A percentile compares a stretch with the other conserved stretches of the same genome.
phyloP scores from a whole-genome alignment of 2,888 invertebrate species.

The Phania funesta region DNA sequence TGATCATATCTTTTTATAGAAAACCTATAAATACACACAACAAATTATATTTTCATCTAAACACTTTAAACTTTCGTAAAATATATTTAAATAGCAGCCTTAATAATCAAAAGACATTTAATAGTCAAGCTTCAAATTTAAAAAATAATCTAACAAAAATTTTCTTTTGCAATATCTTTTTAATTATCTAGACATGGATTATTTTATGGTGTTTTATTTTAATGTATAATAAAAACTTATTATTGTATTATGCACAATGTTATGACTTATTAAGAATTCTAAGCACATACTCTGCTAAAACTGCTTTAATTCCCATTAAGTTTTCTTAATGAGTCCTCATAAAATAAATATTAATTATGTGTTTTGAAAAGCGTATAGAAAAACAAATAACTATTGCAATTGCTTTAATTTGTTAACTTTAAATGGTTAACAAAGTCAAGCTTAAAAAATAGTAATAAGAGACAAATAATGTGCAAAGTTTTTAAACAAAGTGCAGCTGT shows the following conservation, averaged over 20 bases:
- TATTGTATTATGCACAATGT: slow-evolving; percentile 9
- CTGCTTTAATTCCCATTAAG: slow-evolving; percentile 30
- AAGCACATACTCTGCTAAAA: slow-evolving; percentile 20
- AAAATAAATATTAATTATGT: slow-evolving; percentile 23
- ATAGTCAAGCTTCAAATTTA: no score
- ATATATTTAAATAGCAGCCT: no score
- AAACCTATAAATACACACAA: no score
- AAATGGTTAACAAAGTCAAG: neutral
- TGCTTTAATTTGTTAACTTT: slow-evolving; percentile 5
- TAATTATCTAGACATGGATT: no score
- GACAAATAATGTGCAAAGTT: neutral
- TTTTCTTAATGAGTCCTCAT: slow-evolving; percentile 44
- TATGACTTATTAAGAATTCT: slow-evolving; percentile 28
- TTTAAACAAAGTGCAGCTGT: neutral
- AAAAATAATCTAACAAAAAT: no score
- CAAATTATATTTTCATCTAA: no score
- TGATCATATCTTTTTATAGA: no score
- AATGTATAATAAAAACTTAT: neutral
- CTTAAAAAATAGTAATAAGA: neutral
- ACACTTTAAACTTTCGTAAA: no score
- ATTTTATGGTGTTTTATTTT: neutral
- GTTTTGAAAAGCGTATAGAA: neutral
- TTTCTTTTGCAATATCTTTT: no score
- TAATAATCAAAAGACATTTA: no score
- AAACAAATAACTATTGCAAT: neutral